Evolutionary conservation across 2,888 invertebrate species (phyloP).

Genomic region (Apodemia hepburni): DNA sequence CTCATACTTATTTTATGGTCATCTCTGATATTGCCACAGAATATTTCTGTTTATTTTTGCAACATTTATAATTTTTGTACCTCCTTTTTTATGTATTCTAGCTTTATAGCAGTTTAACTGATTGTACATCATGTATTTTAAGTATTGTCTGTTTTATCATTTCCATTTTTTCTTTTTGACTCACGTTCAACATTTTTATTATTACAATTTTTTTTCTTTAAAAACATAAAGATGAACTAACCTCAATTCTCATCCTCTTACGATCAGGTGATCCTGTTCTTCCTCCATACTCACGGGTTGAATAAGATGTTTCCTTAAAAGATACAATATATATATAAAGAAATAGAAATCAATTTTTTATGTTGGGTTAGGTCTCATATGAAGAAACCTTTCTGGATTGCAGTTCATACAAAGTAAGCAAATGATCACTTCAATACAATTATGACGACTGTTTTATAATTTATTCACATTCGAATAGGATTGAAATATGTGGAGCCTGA

Average conservation of each 20-base stretch:
- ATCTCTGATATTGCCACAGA: not conserved
- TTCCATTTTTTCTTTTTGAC: slow-evolving; percentile 10
- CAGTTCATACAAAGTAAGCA: no score
- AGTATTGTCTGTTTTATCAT: slow-evolving; percentile 6
- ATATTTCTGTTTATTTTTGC: not conserved
- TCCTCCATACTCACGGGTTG: slow-evolving; percentile 75
- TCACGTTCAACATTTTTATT: not conserved
- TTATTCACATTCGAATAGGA: no score
- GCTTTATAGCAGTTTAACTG: not conserved
- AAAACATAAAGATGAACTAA: slow-evolving; percentile 46
- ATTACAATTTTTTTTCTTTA: slow-evolving; percentile 2
- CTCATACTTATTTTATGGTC: not conserved
- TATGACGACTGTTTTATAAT: no score
- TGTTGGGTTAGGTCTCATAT: no score
- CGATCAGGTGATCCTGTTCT: slow-evolving; percentile 82
- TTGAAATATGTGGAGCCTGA: no score
- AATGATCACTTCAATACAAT: no score
- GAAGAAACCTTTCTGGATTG: no score
- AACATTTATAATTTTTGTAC: not conserved
- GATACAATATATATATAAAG: not conserved
- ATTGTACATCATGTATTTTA: slow-evolving; percentile 8
- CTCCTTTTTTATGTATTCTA: not conserved
- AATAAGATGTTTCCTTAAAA: slow-evolving; percentile 69
- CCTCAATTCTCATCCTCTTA: slow-evolving; percentile 83
- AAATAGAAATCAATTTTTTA: no score